Base-by-base conservation (phyloP, 2,888 invertebrate species). In the Latrodectus hesperus region DNA sequence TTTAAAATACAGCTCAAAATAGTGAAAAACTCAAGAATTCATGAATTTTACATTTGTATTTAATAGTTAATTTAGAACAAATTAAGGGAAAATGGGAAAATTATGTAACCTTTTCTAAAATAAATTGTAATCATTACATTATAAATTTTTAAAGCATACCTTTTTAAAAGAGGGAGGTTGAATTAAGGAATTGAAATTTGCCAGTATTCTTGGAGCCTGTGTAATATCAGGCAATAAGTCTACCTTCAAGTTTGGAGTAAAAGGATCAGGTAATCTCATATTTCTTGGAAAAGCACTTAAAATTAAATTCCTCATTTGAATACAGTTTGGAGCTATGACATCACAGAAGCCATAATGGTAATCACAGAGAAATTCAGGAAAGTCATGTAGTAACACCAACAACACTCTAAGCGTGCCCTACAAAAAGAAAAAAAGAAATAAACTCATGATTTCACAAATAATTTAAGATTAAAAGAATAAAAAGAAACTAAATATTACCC, bases 291-390 rank as follows among this genome's bases (percentile, higher is more conserved):
- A 99, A 3, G 99, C 99, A 6, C 99, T 98, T 89, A 99, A 93
- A 81, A 99, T 98, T 84, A 99, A 94, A 92, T 99, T 99, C 77
- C 99, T 94, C 97, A 99, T 98, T 92, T 95, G 99, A 90, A 99
- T 98, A 93, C 99, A 99, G 92, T 99, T 99, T 6, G 99, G 98
- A 73, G 99, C 99, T 91, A 99, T 99, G 89, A 98, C 98, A 93
- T 99, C 99, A 92, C 99, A 99, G 93, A 99, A 98, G 71, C 97
- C 97, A 92, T 99, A 99, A 92, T 99, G 99, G 93, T 99, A 99
- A 92, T 99, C 99, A 93, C 99, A 99, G 77, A 99, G 94, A 92
- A 99, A 98, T 93, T 99, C 99, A 0, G 99, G 99, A 92, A 99
- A 99, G 92, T 99, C 99, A 92, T 99, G 99, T 14, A 99, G 94